Conservation (phyloP, 2,888 invertebrate species). For the Venusia cambrica region DNA sequence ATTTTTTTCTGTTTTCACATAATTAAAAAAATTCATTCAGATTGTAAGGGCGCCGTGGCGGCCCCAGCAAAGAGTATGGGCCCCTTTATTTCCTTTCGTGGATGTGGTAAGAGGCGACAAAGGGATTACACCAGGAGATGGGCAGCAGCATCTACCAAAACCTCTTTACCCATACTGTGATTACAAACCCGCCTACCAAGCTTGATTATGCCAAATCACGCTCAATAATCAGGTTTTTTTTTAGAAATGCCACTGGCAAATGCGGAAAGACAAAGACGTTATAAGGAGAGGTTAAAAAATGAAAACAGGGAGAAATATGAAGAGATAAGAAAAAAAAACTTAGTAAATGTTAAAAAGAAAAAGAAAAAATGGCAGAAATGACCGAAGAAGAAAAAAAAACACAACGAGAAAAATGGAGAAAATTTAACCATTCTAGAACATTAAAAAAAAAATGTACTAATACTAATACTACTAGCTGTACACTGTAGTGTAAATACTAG, state of each 20-base stretch:
- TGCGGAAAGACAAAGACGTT: constrained; percentile 2
- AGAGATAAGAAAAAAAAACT: constrained; percentile 1
- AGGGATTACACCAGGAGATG: too few relatives aligned
- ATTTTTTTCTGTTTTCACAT: too few relatives aligned
- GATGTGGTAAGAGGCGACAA: too few relatives aligned
- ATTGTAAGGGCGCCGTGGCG: too few relatives aligned
- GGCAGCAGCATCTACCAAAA: too few relatives aligned
- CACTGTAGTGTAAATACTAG: constrained; percentile 2
- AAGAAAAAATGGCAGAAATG: constrained; percentile 3
- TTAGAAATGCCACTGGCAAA: constrained; percentile 2
- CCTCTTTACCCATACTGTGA: too few relatives aligned
- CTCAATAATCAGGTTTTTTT: not conserved
- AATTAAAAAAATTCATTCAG: too few relatives aligned
- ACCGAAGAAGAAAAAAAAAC: constrained; percentile 3
- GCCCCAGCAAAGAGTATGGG: too few relatives aligned
- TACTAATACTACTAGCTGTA: not conserved
- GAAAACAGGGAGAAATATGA: constrained; percentile 2
- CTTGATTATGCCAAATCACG: not conserved
- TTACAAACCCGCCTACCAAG: too few relatives aligned
- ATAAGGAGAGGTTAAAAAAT: constrained; percentile 2
- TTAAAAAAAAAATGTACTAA: constrained; percentile 1
- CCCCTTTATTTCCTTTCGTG: too few relatives aligned
- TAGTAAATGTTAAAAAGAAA: constrained; percentile 1
- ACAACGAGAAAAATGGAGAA: constrained; percentile 3
- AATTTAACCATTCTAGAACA: not conserved